These are phyloP conservation scores for Xiphophorus maculatus DNA, from an alignment of 2,113 vertebrate species.

Conservation along the genomic window DNA sequence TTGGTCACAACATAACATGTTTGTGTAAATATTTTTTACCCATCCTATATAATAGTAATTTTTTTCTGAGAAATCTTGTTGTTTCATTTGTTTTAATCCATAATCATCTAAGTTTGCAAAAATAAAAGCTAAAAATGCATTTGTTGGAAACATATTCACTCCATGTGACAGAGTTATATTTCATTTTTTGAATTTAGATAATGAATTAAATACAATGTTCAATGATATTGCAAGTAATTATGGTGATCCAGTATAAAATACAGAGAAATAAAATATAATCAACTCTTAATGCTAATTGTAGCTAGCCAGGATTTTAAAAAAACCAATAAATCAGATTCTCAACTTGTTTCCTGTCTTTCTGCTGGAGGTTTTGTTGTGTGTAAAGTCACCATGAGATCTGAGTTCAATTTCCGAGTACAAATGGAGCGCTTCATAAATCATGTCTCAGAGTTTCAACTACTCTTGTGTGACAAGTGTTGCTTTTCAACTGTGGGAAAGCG, in stretches of 20 bases:
- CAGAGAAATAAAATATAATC: background rate
- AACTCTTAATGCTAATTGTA: background rate
- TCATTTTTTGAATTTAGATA: no score
- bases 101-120: no score
- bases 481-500: background rate
- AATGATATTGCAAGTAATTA: no score
- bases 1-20: no score
- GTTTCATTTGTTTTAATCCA: no score
- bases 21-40: no score
- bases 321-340: background rate
- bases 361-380: background rate
- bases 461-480: constrained; percentile 1
- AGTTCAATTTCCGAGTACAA: background rate
- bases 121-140: background rate
- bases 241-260: no score
- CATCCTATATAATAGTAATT: no score
- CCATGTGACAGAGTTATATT: no score
- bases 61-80: no score
- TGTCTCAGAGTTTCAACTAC: background rate
- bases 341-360: background rate
- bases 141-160: background rate
- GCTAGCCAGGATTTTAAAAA: background rate
- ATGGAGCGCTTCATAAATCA: background rate
- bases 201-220: no score
- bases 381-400: background rate